A percentile compares a stretch with the other conserved stretches of the same genome.
These are phyloP conservation scores for Benthosema pterotum DNA, from an alignment of 2,797 vertebrate species.

Conservation along the genomic window DNA sequence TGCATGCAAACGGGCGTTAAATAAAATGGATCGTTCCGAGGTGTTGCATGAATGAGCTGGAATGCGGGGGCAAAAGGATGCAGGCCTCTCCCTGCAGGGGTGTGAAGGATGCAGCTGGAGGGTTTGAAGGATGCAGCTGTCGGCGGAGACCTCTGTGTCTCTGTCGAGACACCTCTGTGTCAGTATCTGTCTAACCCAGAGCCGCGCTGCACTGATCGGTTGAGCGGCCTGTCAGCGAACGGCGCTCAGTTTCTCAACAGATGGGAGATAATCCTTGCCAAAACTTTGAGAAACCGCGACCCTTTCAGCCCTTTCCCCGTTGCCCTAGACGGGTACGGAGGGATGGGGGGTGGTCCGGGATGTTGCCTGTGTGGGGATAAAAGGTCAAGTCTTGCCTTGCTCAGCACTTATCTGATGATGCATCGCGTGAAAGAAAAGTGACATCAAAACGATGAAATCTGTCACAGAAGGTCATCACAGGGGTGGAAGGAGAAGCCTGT, in stretches of 20 bases:
- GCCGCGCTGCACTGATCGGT: conserved; percentile 48
- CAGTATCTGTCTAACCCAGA: conserved; percentile 35
- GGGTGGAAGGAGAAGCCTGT: no score
- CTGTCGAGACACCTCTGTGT: conserved; percentile 13
- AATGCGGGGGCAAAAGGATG: conserved; percentile 47
- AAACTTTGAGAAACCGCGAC: conserved; percentile 59
- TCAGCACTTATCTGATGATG: no score
- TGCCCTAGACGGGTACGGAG: conserved; percentile 35
- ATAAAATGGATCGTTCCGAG: conserved; percentile 66
- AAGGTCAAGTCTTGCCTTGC: no score
- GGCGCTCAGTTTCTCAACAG: conserved; percentile 71
- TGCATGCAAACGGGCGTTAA: conserved; percentile 72
- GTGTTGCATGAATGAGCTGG: conserved; percentile 61
- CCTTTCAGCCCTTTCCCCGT: conserved; percentile 61
- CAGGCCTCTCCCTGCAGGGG: conserved; percentile 61
- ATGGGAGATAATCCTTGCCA: conserved; percentile 76
- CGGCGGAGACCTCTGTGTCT: conserved; percentile 38
- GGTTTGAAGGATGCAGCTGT: conserved; percentile 41
- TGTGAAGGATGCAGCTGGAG: conserved; percentile 5
- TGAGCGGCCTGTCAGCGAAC: conserved; percentile 49
- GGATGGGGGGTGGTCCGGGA: not conserved
- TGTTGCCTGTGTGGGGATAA: conserved; percentile 35
- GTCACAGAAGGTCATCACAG: no score
- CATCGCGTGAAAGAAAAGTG: no score
- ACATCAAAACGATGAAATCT: no score